Evolutionary conservation across 2,797 vertebrate species (phyloP).

Genomic region (Artibeus lituratus): DNA sequence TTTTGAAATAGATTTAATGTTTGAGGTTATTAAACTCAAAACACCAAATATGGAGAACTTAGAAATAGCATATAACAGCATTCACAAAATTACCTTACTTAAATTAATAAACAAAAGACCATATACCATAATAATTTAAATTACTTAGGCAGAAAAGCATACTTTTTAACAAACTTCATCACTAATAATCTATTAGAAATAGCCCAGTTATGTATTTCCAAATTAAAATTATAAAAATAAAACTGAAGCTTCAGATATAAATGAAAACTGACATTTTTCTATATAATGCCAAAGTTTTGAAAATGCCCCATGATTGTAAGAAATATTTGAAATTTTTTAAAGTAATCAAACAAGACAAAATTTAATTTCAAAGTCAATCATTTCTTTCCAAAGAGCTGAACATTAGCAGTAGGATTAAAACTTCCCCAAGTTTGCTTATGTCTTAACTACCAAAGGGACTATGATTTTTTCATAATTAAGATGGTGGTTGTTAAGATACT

Average conservation of each 20-base stretch:
- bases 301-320: not conserved
- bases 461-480: not conserved
- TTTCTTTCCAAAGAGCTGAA: slow-evolving; percentile 18
- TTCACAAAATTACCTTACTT: not conserved
- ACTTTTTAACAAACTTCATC: slow-evolving; percentile 36
- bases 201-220: not conserved
- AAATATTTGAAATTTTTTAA: slow-evolving; percentile 13
- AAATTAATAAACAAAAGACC: not conserved
- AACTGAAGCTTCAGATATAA: slow-evolving; percentile 17
- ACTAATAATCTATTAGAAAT: slow-evolving; percentile 10
- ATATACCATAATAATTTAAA: not conserved
- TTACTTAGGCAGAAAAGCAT: not conserved
- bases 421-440: not conserved
- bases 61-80: not conserved
- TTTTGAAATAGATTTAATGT: slow-evolving; percentile 19
- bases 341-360: slow-evolving; percentile 34
- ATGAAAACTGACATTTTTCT: slow-evolving; percentile 17
- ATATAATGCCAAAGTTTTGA: not conserved
- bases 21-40: slow-evolving; percentile 26
- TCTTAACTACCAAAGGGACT: not conserved
- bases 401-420: not conserved
- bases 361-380: not conserved
- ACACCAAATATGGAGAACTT: slow-evolving; percentile 10
- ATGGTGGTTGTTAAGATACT: not conserved
- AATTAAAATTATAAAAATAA: slow-evolving; percentile 51